Evolutionary conservation across 2,888 invertebrate species (phyloP).

Genomic region (Amphipoea lucens): DNA sequence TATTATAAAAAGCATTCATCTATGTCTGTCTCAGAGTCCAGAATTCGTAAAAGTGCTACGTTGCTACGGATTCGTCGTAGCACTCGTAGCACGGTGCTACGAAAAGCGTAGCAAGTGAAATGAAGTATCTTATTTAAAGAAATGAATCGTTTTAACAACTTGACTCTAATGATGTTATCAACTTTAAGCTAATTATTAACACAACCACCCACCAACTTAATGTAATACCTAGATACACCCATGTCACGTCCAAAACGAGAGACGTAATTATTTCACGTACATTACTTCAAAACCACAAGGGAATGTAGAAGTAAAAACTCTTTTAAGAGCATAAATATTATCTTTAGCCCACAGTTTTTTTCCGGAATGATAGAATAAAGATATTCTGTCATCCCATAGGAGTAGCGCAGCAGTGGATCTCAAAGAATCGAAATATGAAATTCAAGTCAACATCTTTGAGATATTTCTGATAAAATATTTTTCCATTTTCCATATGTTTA

Average conservation of each 20-base stretch:
- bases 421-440: conserved; percentile 65
- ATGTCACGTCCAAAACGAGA: background rate
- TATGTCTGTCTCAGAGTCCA: background rate
- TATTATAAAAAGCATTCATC: background rate
- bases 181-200: background rate
- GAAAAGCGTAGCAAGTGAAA: conserved; percentile 27
- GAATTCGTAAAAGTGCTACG: conserved; percentile 5
- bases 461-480: conserved; percentile 61
- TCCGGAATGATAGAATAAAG: conserved; percentile 55
- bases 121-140: background rate
- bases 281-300: conserved; percentile 7
- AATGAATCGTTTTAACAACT: background rate
- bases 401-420: conserved; percentile 33
- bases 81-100: conserved; percentile 27
- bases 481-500: conserved; percentile 62
- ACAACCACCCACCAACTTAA: background rate
- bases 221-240: background rate
- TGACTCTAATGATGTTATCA: background rate
- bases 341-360: conserved; percentile 39
- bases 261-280: background rate
- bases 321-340: conserved; percentile 50
- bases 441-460: conserved; percentile 62
- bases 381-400: conserved; percentile 57
- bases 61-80: conserved; percentile 19
- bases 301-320: conserved; percentile 19